Conservation (phyloP, 2,888 invertebrate species). For the Pseudeuparius sepicola region DNA sequence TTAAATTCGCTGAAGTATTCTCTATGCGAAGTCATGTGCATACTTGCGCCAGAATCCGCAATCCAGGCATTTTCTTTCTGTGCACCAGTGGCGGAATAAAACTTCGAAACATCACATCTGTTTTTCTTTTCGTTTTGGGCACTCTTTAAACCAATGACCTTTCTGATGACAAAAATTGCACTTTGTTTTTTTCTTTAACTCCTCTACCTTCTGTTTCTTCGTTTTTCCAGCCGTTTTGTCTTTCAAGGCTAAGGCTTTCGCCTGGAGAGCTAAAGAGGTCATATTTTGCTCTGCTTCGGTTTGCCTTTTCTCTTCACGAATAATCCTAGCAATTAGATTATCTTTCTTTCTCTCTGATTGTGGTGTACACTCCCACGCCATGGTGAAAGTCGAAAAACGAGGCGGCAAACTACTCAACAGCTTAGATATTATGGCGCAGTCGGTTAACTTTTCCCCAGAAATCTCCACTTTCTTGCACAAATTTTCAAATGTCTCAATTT, state of each 20-base stretch:
- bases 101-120: conserved; percentile 14
- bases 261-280: conserved; percentile 15
- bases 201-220: conserved; percentile 12
- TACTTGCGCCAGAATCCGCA: conserved; percentile 25
- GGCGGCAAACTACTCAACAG: conserved; percentile 18
- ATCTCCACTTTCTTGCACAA: conserved; percentile 17
- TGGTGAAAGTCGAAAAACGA: conserved; percentile 14
- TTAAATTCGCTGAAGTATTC: no score
- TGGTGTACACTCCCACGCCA: conserved; percentile 19
- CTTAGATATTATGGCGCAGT: conserved; percentile 18
- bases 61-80: conserved; percentile 20
- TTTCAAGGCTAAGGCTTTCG: conserved; percentile 17
- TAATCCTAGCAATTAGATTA: conserved; percentile 18
- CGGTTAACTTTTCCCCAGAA: conserved; percentile 14
- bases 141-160: conserved; percentile 22
- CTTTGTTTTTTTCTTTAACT: conserved; percentile 17
- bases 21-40: conserved; percentile 22
- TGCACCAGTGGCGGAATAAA: conserved; percentile 14
- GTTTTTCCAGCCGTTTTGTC: not conserved
- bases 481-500: conserved; percentile 14
- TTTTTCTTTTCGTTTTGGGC: conserved; percentile 16
- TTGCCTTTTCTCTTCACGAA: conserved; percentile 20
- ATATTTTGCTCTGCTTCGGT: conserved; percentile 13
- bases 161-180: conserved; percentile 19
- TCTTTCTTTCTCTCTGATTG: conserved; percentile 16